Base-by-base conservation (phyloP, 2,888 invertebrate genomes). In the Malachius bipustulatus region DNA sequence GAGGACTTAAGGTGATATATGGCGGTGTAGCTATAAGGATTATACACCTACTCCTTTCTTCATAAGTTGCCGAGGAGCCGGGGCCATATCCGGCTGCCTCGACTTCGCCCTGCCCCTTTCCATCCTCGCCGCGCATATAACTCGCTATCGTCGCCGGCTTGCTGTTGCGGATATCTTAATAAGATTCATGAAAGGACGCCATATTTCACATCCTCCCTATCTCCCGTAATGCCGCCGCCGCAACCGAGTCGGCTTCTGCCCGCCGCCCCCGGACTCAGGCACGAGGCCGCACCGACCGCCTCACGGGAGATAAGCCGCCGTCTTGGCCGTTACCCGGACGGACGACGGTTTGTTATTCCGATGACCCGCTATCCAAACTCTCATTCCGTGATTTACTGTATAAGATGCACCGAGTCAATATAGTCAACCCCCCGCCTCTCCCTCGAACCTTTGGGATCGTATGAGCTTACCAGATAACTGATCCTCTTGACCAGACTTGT, bases 121-220 rank as follows among this genome's bases (percentile, higher is more conserved):
- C n/a, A n/a, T n/a, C n/a, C 49, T 36, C 51, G 51, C 51, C n/a
- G 24, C 49, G 37, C 51, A 51, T 51, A 55, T 58, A 57, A 58
- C 59, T 58, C 54, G 52, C 55, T 62, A 71, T 59, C 59, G 71
- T 71, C 70, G 63, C 67, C n/a, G n/a, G 24, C 24, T 19, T 19
- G 24, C 65, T 56, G 59, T 58, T 59, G 59, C 67, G 74, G 75
- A 75, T 77, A 77, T 76, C 76, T 76, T 77, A 77, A 77, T 77
- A 77, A 77, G 77, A 77, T 77, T 78, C 77, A 77, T 77, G 77
- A 77, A 78, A 77, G 77, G 75, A 71, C 73, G 74, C 76, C 75
- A 77, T 79, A 79, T 77, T 77, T 78, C 77, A 78, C 77, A 73
- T 73, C 71, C 58, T 70, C 68, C 69, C 65, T 71, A 58, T 59